Evolutionary conservation across 2,888 invertebrate genomes (phyloP).

Genomic region (Odontothrips loti): DNA sequence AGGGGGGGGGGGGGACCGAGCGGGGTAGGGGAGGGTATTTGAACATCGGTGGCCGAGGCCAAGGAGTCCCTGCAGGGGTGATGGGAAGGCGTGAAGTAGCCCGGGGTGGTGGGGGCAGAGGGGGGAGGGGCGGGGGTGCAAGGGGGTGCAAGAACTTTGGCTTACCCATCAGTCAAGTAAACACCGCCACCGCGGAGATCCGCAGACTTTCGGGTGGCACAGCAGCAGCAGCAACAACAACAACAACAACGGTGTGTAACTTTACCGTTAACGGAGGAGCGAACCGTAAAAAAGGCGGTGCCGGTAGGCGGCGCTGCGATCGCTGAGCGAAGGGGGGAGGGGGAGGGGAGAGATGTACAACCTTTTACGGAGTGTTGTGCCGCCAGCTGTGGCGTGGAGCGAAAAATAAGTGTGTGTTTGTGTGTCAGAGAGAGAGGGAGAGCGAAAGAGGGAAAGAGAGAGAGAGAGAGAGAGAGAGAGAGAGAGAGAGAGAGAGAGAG

Average conservation of each 20-base stretch:
- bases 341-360: background rate
- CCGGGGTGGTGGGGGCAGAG: background rate
- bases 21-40: background rate
- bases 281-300: background rate
- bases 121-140: background rate
- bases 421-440: too few species aligned
- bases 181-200: background rate
- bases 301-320: background rate
- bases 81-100: background rate
- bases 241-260: background rate
- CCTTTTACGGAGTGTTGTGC: too few species aligned
- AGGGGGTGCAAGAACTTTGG: background rate
- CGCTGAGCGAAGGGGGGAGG: background rate
- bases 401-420: too few species aligned
- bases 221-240: too few species aligned
- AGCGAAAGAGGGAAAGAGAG: too few species aligned
- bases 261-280: background rate
- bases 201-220: background rate
- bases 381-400: too few species aligned
- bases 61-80: background rate
- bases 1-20: background rate
- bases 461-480: too few species aligned
- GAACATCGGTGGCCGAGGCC: background rate
- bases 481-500: too few species aligned
- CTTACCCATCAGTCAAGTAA: conserved; percentile 2